Conservation (phyloP, 2,797 vertebrate species). For the Eulemur albifrons region DNA sequence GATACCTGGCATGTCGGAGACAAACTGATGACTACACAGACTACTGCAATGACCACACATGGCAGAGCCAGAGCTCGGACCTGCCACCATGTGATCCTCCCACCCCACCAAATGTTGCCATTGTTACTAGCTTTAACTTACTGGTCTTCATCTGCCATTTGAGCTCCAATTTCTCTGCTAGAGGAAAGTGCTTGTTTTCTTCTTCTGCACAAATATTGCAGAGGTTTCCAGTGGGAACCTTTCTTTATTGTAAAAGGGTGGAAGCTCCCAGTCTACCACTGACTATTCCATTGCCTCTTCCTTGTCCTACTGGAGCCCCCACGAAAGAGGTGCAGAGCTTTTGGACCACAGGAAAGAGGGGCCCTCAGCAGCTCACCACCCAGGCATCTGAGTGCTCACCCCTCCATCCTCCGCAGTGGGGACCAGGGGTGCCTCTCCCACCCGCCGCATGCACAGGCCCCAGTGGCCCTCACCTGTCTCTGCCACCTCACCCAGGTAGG, state of each 20-base stretch:
- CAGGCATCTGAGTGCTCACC: not conserved
- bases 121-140: not conserved
- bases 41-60: not conserved
- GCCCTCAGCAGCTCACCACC: not conserved
- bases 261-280: not conserved
- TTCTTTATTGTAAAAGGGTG: not conserved
- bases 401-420: not conserved
- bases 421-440: not conserved
- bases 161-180: not conserved
- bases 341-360: not conserved
- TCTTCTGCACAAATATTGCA: not conserved
- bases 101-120: not conserved
- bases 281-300: not conserved
- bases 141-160: not conserved
- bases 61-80: not conserved
- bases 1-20: not conserved
- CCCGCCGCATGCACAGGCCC: not conserved
- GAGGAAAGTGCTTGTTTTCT: not conserved
- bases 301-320: not conserved
- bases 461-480: slow-evolving; percentile 63
- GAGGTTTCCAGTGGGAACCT: not conserved
- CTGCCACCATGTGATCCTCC: not conserved
- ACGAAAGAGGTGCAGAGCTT: not conserved
- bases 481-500: slow-evolving; percentile 40
- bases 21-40: not conserved